These are phyloP conservation scores for Cheilosia grossa DNA, from an alignment of 2,888 invertebrate species.

Conservation along the genomic window DNA sequence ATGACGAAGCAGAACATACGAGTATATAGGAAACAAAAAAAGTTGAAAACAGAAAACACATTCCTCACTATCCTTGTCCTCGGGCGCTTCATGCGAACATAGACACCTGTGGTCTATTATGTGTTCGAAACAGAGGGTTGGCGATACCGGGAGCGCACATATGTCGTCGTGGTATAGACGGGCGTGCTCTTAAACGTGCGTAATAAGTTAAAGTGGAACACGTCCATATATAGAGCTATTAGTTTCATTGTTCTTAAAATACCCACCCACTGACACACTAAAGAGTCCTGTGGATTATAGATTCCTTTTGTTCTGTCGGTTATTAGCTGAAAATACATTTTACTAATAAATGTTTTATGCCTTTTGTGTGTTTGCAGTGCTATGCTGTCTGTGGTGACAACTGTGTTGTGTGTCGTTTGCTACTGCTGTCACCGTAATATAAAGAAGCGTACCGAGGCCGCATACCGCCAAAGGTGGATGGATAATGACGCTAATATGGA, in stretches of 20 bases:
- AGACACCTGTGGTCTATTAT: constrained; percentile 57
- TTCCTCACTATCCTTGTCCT: constrained; percentile 15
- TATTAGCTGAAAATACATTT: constrained; percentile 37
- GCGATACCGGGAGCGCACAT: background rate
- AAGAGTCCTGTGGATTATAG: constrained; percentile 36
- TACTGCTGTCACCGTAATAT: constrained; percentile 86
- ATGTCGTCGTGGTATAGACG: background rate
- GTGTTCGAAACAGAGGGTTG: constrained; percentile 3
- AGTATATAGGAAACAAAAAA: background rate
- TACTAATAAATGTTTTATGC: constrained; percentile 56
- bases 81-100: constrained; percentile 20
- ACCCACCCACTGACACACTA: constrained; percentile 12
- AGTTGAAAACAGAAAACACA: background rate
- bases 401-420: constrained; percentile 90
- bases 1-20: background rate
- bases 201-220: constrained; percentile 39
- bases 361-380: constrained; percentile 85
- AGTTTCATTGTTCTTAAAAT: constrained; percentile 53
- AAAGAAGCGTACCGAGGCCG: constrained; percentile 82
- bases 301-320: constrained; percentile 43
- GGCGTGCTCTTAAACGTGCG: constrained; percentile 20
- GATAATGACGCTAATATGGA: constrained; percentile 83
- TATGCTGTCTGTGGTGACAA: constrained; percentile 90
- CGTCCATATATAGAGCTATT: constrained; percentile 42
- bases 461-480: constrained; percentile 82